Base-by-base conservation (phyloP, 2,888 invertebrate genomes). In the Salpingus planirostris region DNA sequence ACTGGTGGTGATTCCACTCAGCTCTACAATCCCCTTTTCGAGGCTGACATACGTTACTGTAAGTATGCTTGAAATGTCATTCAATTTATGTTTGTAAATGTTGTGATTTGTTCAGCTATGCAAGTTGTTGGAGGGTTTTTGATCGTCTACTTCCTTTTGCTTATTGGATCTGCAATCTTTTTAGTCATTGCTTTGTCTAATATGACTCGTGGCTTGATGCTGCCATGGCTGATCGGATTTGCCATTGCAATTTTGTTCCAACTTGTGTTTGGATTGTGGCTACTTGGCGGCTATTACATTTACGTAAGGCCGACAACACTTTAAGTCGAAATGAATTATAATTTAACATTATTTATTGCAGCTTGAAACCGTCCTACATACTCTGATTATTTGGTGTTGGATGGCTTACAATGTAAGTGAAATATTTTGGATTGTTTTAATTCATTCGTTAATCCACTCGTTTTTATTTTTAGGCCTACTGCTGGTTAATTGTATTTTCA, bases 1-100 rank as follows among this genome's bases (percentile, higher is more conserved):
- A 62, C 63, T 43, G 91, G 91, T n/a, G 91, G 91, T 11, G 89
- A 90, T 53, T 90, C 90, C 0, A 79, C 86, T 0, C 89, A 90
- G 59, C 67, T 90, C 2, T 91, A 89, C 68, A 85, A 84, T 54
- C 91, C 91, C 0, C 67, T 89, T 15, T 92, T 91, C 64, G 91
- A 92, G 66, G 78, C 89, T 15, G 89, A 90, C 65, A 74, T 87
- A 4, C 70, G 82, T 55, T 65, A 66, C 44, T 80, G 83, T 84
- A 65, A 73, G 80, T 74, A 44, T 23, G 5, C 10, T 8, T 5
- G 5, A 4, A 8, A 11, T 10, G 18, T 5, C 10, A 10, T 10
- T 10, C 5, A 5, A 10, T 4, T 8, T 11, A 5, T 23, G 23
- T 13, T n/a, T 24, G 4, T 26, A 15, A 15, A 34, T 42, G 18